Evolutionary conservation across 2,113 vertebrate species (phyloP).

Genomic region (Xiphophorus couchianus): DNA sequence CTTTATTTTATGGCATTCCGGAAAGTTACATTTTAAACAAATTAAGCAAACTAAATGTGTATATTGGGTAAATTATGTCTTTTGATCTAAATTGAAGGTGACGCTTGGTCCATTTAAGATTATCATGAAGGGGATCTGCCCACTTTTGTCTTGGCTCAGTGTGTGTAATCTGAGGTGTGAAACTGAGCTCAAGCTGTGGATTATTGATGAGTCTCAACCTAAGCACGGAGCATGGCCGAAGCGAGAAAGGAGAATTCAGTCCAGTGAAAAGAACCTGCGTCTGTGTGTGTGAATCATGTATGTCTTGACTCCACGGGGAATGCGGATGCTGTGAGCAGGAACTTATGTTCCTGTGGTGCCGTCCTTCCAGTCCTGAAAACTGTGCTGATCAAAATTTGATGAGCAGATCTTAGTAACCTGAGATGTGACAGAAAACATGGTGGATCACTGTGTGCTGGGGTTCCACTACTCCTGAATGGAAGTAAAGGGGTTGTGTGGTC

Average conservation of each 20-base stretch:
- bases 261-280: neutral
- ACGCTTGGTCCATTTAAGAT: conserved; percentile 22
- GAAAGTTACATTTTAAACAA: no score
- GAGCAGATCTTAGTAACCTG: conserved; percentile 49
- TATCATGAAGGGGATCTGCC: conserved; percentile 51
- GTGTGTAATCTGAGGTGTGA: conserved; percentile 64
- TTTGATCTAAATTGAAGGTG: neutral
- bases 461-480: conserved; percentile 15
- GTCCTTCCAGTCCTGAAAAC: conserved; percentile 21
- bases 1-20: no score
- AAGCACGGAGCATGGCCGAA: conserved; percentile 43
- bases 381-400: conserved; percentile 67
- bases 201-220: conserved; percentile 70
- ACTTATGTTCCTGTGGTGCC: neutral
- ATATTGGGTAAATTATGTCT: neutral
- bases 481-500: neutral
- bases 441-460: neutral
- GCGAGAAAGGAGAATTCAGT: conserved; percentile 26
- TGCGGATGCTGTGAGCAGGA: neutral
- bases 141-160: conserved; percentile 40
- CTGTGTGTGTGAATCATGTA: neutral
- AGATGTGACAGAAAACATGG: conserved; percentile 24
- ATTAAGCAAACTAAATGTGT: no score
- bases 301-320: neutral
- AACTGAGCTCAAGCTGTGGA: conserved; percentile 58